Conservation (phyloP, 2,888 invertebrate genomes). For the Agriopis marginaria region DNA sequence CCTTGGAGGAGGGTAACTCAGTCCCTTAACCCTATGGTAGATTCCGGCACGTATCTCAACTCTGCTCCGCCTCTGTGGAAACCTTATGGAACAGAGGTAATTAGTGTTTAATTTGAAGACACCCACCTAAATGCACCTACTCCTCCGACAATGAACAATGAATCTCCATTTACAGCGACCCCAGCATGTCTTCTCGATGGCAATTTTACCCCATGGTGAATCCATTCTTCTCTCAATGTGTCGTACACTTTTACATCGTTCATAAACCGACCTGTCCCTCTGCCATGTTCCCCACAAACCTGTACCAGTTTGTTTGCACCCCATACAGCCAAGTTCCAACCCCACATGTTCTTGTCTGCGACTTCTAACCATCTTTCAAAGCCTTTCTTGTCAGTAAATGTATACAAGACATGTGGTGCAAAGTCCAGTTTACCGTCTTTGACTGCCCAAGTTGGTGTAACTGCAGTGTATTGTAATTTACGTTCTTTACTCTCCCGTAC, state of each 20-base stretch:
- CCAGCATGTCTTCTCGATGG: conserved; percentile 73
- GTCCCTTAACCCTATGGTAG: too few relatives aligned
- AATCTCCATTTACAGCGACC: conserved; percentile 64
- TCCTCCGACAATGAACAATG: conserved; percentile 72
- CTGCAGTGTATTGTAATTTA: conserved; percentile 56
- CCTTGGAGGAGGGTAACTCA: too few relatives aligned
- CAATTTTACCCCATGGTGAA: conserved; percentile 65
- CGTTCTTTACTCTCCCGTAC: conserved; percentile 61
- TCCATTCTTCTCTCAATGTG: conserved; percentile 68
- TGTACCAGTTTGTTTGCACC: conserved; percentile 68
- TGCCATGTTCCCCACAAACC: conserved; percentile 73
- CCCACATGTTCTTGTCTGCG: conserved; percentile 74
- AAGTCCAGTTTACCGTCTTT: conserved; percentile 56
- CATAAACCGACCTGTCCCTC: conserved; percentile 72
- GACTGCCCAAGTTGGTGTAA: conserved; percentile 64
- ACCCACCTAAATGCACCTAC: conserved; percentile 80
- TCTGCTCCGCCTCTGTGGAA: too few relatives aligned
- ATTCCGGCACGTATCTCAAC: too few relatives aligned
- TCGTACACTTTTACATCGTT: conserved; percentile 75
- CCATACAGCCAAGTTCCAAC: conserved; percentile 75
- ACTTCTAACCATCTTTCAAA: conserved; percentile 73
- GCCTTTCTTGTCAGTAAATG: conserved; percentile 57
- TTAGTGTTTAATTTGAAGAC: conserved; percentile 8
- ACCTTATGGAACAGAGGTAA: too few relatives aligned
- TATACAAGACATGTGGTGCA: conserved; percentile 64